Percentiles rank a stretch among this genome's conserved stretches.
phyloP scores from a whole-genome alignment of 2,113 vertebrate species.

The Onychorhynchus coronatus region DNA sequence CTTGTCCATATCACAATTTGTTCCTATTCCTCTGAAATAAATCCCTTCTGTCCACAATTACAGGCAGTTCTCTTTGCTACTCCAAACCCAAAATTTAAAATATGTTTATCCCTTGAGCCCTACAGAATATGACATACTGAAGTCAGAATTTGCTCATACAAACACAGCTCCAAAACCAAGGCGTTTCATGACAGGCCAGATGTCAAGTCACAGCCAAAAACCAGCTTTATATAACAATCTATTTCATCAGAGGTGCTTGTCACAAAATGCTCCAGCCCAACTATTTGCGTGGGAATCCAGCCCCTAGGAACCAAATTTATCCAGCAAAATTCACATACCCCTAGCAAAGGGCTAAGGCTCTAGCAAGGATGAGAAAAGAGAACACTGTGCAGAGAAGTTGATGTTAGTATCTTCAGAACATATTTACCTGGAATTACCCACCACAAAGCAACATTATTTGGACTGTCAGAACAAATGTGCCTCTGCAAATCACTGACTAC shows the following conservation, averaged over 20 bases:
- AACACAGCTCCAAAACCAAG: neutral
- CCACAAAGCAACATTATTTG: neutral
- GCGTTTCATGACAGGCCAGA: neutral
- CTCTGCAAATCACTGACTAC: neutral
- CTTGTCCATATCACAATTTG: neutral
- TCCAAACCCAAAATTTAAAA: neutral
- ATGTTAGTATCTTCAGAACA: neutral
- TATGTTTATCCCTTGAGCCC: neutral
- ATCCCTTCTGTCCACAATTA: neutral
- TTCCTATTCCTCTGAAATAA: neutral
- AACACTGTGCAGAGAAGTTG: neutral
- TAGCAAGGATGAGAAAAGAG: neutral
- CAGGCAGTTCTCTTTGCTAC: neutral
- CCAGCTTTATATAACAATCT: neutral
- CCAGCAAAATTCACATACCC: neutral
- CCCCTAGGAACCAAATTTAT: neutral
- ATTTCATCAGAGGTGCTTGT: neutral
- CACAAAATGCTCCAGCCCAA: neutral
- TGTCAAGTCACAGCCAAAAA: constrained; percentile 13
- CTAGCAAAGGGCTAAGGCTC: neutral
- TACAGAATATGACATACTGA: neutral
- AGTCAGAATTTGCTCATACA: neutral
- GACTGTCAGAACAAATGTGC: neutral
- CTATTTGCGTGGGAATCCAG: neutral
- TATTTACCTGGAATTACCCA: neutral